phyloP scores from a whole-genome alignment of 1,140 invertebrate species.

The Phymastichus coffea region DNA sequence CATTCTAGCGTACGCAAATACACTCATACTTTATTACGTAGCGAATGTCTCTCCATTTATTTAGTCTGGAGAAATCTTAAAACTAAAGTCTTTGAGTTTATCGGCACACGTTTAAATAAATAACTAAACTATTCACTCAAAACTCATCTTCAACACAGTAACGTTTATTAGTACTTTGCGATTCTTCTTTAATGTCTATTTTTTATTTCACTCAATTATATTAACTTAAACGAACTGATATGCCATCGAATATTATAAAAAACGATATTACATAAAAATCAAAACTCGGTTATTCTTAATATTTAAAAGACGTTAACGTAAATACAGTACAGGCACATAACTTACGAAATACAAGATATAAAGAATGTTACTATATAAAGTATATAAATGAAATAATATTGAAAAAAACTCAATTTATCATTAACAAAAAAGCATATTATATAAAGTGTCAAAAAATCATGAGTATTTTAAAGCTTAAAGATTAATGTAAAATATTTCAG shows the following conservation, averaged over 20 bases:
- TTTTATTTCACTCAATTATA: conserved; percentile 6
- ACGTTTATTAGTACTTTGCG: conserved; percentile 17
- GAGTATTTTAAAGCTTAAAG: neutral
- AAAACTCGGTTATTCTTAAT: neutral
- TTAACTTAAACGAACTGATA: conserved; percentile 3
- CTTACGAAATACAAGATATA: neutral
- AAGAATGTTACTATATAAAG: conserved; percentile 4
- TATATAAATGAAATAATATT: neutral
- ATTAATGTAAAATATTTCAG: neutral
- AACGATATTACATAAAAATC: neutral
- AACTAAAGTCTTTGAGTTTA: neutral
- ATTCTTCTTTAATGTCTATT: conserved; percentile 10
- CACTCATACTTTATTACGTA: conserved; percentile 18
- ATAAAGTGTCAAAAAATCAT: neutral
- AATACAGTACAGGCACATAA: neutral
- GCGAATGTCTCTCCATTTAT: neutral
- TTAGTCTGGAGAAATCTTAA: neutral
- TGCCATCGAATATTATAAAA: neutral
- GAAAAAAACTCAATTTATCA: neutral
- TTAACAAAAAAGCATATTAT: neutral
- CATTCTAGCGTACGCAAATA: conserved; percentile 17
- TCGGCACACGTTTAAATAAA: conserved; percentile 25
- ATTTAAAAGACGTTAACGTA: neutral
- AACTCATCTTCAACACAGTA: conserved; percentile 8
- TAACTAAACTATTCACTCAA: conserved; percentile 16